Percentiles rank a stretch among this genome's conserved stretches.
Conservation (phyloP, 1,140 invertebrate species). For the Nasonia giraulti region DNA sequence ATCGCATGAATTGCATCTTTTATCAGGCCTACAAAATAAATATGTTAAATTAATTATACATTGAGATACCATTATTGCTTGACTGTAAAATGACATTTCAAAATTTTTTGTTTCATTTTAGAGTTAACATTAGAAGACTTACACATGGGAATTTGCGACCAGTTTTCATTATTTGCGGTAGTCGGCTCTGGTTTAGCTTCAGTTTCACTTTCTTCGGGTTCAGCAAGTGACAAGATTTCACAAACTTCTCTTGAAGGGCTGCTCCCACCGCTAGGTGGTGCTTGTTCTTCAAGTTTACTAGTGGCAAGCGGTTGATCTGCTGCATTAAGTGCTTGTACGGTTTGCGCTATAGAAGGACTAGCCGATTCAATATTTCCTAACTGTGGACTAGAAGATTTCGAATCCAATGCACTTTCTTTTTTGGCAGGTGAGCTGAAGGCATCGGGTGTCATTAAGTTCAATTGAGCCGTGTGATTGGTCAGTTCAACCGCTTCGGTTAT, state of each 20-base stretch:
- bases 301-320: conserved; percentile 64
- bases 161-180: conserved; percentile 60
- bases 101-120: neutral
- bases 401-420: conserved; percentile 68
- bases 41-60: neutral
- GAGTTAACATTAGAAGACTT: conserved; percentile 45
- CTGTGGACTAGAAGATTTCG: conserved; percentile 65
- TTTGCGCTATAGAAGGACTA: conserved; percentile 66
- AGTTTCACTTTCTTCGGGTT: conserved; percentile 67
- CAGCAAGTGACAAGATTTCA: conserved; percentile 82
- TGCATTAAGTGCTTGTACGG: conserved; percentile 62
- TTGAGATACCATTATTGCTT: too few relatives aligned
- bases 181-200: conserved; percentile 59
- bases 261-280: conserved; percentile 81
- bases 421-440: conserved; percentile 84
- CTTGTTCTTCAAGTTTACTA: conserved; percentile 67
- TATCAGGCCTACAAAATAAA: conserved; percentile 56
- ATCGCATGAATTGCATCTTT: conserved; percentile 67
- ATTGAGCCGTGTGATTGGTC: conserved; percentile 64
- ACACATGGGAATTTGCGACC: conserved; percentile 73
- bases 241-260: conserved; percentile 91
- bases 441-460: conserved; percentile 90
- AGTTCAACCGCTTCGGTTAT: conserved; percentile 60
- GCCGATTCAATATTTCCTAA: conserved; percentile 63
- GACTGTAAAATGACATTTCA: too few relatives aligned